Conservation (phyloP, 1,140 invertebrate species). For the Dryas iulia region DNA sequence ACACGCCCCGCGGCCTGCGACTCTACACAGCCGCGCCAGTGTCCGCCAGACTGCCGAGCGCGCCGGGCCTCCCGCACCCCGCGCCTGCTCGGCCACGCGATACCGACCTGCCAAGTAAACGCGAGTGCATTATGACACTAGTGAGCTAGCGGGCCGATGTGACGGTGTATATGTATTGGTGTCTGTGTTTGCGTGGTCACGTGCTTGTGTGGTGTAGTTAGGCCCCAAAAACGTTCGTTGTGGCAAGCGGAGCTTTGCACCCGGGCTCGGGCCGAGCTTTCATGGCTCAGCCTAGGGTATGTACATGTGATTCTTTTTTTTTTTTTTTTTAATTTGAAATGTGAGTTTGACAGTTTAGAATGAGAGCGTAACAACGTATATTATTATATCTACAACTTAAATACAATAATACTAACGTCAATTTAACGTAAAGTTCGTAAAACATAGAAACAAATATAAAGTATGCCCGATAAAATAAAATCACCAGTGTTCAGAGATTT, state of each 20-base stretch:
- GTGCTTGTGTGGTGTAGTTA: constrained; percentile 75
- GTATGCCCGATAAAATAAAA: constrained; percentile 25
- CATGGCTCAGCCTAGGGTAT: constrained; percentile 81
- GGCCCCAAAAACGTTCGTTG: constrained; percentile 72
- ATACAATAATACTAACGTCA: no score
- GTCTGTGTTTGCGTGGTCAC: constrained; percentile 75
- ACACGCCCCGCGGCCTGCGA: constrained; percentile 59
- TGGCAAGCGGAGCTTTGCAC: constrained; percentile 79
- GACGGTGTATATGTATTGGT: constrained; percentile 75
- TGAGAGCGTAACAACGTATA: not conserved
- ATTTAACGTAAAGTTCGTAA: not conserved
- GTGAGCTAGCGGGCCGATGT: constrained; percentile 77
- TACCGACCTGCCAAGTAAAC: constrained; percentile 54
- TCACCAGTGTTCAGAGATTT: constrained; percentile 31
- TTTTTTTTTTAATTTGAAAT: no score
- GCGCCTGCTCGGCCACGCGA: constrained; percentile 72
- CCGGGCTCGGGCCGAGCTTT: constrained; percentile 79
- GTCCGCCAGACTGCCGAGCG: constrained; percentile 79
- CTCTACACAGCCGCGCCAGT: constrained; percentile 64
- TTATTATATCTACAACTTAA: no score
- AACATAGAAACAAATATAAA: not conserved
- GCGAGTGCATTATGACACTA: constrained; percentile 79
- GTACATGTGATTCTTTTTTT: constrained; percentile 53
- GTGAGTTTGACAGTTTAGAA: constrained; percentile 25
- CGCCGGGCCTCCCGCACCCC: constrained; percentile 75